A percentile compares a stretch with the other conserved stretches of the same genome.
These are phyloP conservation scores for Condylostylus longicornis DNA, from an alignment of 1,140 invertebrate genomes.

Conservation along the genomic window DNA sequence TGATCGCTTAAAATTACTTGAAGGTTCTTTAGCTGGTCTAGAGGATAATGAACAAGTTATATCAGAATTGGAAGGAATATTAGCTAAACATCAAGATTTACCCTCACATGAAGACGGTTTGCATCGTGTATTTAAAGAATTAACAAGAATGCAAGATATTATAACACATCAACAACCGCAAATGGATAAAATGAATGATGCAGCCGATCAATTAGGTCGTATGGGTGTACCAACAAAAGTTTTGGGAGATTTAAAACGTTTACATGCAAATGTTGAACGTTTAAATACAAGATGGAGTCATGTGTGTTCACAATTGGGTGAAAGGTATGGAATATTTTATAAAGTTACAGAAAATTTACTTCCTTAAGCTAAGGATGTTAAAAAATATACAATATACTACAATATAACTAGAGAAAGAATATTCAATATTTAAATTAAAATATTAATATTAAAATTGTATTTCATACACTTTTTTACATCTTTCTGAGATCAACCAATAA, in stretches of 20 bases:
- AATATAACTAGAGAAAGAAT: not conserved
- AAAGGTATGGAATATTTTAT: conserved; percentile 44
- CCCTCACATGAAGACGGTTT: conserved; percentile 66
- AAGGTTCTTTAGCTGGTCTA: conserved; percentile 72
- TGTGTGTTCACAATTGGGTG: conserved; percentile 76
- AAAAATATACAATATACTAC: not conserved
- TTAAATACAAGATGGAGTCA: conserved; percentile 81
- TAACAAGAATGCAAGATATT: conserved; percentile 51
- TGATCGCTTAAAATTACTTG: conserved; percentile 65
- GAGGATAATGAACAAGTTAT: conserved; percentile 80
- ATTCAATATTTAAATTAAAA: not conserved
- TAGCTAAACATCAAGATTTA: conserved; percentile 69
- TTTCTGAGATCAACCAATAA: too few species aligned
- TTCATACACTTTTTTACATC: too few species aligned
- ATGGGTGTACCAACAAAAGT: conserved; percentile 48
- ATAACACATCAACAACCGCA: conserved; percentile 70
- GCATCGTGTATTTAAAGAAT: conserved; percentile 39
- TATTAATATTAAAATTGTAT: too few species aligned
- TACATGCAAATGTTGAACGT: conserved; percentile 85
- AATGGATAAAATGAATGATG: conserved; percentile 81
- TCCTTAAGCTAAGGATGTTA: not conserved
- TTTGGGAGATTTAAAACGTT: conserved; percentile 71
- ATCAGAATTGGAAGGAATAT: conserved; percentile 79
- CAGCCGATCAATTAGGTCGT: conserved; percentile 69
- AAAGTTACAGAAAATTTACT: not conserved